phyloP scores from a whole-genome alignment of 1,140 invertebrate genomes.

The Acromyrmex echinatior region DNA sequence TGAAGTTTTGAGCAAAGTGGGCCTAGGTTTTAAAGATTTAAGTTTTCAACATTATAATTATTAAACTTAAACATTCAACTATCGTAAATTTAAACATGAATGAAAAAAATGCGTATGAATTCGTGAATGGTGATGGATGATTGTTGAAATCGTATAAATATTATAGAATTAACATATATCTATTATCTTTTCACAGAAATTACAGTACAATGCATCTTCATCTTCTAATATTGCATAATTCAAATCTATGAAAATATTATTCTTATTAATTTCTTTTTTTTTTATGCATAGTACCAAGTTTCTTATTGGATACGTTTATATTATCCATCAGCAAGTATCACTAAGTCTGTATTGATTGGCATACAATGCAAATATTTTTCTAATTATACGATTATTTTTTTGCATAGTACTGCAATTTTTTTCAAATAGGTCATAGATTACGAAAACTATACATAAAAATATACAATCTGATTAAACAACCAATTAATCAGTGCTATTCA shows the following conservation, averaged over 20 bases:
- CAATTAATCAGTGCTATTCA: conserved; percentile 80
- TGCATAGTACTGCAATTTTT: conserved; percentile 78
- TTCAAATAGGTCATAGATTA: conserved; percentile 73
- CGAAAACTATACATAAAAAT: conserved; percentile 70
- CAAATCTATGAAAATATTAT: background rate
- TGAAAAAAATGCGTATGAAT: conserved; percentile 70
- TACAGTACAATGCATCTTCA: conserved; percentile 79
- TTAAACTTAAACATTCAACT: conserved; percentile 67
- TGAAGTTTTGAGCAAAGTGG: conserved; percentile 58
- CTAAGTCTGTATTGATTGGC: background rate
- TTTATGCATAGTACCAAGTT: conserved; percentile 33
- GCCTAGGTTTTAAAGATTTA: conserved; percentile 71
- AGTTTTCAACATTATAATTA: conserved; percentile 65
- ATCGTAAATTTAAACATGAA: conserved; percentile 73
- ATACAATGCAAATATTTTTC: conserved; percentile 49
- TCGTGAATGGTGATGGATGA: conserved; percentile 79
- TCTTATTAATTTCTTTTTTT: conserved; percentile 34
- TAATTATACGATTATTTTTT: conserved; percentile 20
- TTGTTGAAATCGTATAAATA: conserved; percentile 83
- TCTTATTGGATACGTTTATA: background rate
- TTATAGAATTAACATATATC: conserved; percentile 76
- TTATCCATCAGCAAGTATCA: background rate
- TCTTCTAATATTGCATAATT: conserved; percentile 8
- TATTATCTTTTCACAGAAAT: conserved; percentile 83
- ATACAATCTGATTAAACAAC: conserved; percentile 70